A percentile compares a stretch with the other conserved stretches of the same genome.
Conservation (phyloP, 2,797 vertebrate species). For the Tympanoctomys barrerae region DNA sequence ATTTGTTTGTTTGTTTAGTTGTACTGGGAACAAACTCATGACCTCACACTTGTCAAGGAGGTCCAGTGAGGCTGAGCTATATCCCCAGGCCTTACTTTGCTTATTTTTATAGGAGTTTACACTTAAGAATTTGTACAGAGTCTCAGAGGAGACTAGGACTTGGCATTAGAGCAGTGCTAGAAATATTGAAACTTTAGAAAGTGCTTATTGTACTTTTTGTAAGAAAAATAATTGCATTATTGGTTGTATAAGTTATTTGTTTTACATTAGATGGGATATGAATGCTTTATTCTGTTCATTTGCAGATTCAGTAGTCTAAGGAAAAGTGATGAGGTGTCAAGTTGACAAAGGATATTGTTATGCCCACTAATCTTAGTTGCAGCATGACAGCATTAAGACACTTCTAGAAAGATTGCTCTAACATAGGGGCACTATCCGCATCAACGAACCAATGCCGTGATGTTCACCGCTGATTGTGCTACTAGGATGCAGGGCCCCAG, state of each 20-base stretch:
- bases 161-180: background rate
- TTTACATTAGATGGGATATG: background rate
- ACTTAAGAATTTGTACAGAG: background rate
- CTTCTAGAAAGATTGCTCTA: background rate
- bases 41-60: too few species aligned
- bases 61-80: too few species aligned
- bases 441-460: background rate
- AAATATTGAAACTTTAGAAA: background rate
- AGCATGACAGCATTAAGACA: background rate
- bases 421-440: background rate
- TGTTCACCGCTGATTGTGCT: background rate
- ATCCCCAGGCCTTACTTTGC: background rate
- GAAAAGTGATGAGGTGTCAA: background rate
- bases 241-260: background rate
- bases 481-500: background rate
- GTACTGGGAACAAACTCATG: too few species aligned
- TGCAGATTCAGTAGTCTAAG: background rate
- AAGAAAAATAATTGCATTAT: background rate
- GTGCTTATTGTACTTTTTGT: background rate
- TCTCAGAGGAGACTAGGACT: background rate
- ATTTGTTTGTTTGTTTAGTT: too few species aligned
- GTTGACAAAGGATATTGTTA: background rate
- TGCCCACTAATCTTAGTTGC: background rate
- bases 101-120: background rate
- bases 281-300: background rate